phyloP scores from a whole-genome alignment of 2,888 invertebrate species.

The Drosophila subsilvestris region DNA sequence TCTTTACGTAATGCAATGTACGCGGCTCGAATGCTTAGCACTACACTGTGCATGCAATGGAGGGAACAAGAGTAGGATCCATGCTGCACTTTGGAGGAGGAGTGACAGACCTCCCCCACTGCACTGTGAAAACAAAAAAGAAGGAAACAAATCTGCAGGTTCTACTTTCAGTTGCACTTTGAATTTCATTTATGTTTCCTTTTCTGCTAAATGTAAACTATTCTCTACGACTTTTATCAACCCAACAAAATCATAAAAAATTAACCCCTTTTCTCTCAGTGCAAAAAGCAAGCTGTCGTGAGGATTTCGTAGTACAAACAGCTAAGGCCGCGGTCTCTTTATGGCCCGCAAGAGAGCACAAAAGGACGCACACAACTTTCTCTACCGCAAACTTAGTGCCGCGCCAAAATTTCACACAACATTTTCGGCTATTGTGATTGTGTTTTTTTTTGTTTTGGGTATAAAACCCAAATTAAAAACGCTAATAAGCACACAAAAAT shows the following conservation, averaged over 20 bases:
- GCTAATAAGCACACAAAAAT: constrained; percentile 19
- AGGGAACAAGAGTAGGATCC: background rate
- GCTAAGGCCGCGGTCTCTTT: constrained; percentile 29
- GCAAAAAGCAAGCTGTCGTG: constrained; percentile 16
- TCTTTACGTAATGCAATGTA: constrained; percentile 36
- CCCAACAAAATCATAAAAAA: background rate
- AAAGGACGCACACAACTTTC: constrained; percentile 2
- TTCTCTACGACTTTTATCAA: background rate
- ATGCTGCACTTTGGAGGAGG: background rate
- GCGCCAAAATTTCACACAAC: constrained; percentile 15
- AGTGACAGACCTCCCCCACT: background rate
- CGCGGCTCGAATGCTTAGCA: background rate
- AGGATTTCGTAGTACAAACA: constrained; percentile 13
- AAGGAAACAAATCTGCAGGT: background rate
- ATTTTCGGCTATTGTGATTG: background rate
- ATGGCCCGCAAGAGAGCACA: constrained; percentile 19
- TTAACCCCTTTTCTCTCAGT: constrained; percentile 2
- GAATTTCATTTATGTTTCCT: background rate
- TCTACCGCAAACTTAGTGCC: constrained; percentile 14
- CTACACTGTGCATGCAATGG: constrained; percentile 13
- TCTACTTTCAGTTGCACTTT: background rate
- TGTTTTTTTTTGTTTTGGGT: constrained; percentile 31
- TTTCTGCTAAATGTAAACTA: background rate
- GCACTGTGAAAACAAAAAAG: background rate
- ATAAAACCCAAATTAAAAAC: constrained; percentile 30